Percentiles rank a stretch among this genome's conserved stretches.
phyloP scores from a whole-genome alignment of 2,888 invertebrate species.

The Molorchus minor region DNA sequence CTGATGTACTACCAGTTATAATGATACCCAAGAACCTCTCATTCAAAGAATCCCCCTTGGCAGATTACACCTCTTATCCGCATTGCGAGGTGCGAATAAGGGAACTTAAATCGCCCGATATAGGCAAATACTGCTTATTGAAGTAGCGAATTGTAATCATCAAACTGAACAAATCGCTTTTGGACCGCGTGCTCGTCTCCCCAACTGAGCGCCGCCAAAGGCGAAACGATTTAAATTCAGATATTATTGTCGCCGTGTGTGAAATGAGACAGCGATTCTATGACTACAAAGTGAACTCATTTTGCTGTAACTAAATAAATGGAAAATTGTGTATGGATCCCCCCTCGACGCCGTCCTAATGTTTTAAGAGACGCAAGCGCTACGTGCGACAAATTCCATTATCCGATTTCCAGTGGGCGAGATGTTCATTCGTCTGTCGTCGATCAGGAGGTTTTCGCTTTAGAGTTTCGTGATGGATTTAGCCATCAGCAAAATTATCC shows the following conservation, averaged over 20 bases:
- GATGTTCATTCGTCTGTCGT: not conserved
- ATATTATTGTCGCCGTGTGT: conserved; percentile 61
- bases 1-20: too few relatives aligned
- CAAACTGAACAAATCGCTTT: conserved; percentile 36
- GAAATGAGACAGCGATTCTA: conserved; percentile 59
- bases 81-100: conserved; percentile 2
- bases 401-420: conserved; percentile 25
- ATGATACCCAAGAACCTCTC: too few relatives aligned
- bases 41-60: too few relatives aligned
- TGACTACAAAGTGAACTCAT: conserved; percentile 58
- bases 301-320: conserved; percentile 57
- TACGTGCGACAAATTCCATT: conserved; percentile 33
- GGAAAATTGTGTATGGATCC: conserved; percentile 48
- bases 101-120: not conserved
- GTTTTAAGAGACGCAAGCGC: conserved; percentile 35
- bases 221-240: conserved; percentile 60
- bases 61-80: conserved; percentile 4
- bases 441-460: conserved; percentile 10
- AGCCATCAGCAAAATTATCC: too few relatives aligned
- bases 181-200: conserved; percentile 22
- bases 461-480: not conserved
- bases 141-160: conserved; percentile 31
- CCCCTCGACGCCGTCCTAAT: conserved; percentile 34
- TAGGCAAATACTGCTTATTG: conserved; percentile 23
- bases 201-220: conserved; percentile 42